Base-by-base conservation (phyloP, 2,888 invertebrate species). In the Ormyrus pomaceus region DNA sequence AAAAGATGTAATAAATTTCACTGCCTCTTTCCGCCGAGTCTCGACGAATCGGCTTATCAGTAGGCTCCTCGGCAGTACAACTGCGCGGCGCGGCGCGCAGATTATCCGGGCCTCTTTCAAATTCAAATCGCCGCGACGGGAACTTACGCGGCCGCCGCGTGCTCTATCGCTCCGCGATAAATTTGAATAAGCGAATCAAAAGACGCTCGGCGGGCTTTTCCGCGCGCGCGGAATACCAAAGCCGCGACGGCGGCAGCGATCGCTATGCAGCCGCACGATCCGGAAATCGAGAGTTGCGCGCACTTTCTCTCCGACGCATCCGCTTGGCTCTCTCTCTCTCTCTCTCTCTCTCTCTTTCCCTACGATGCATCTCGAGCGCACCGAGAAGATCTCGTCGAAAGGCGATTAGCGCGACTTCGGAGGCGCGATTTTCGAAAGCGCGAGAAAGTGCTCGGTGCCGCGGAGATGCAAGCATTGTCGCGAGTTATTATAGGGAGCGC, bases 261-360 rank as follows among this genome's bases (percentile, higher is more conserved):
- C 58, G 58, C 46, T 64, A 64, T 64, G 79, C 71, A 46, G 59
- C 51, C 46, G 50, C 72, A 19, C 58, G 64, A 77, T 75, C 76
- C 75, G 78, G 78, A 81, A 78, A 76, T 78, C 65, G 55, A 77
- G 73, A 69, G 65, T 59, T 48, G 76, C 61, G 56, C 19, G 19
- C 19, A 72, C 77, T 73, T 71, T 79, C 58, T 79, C 58, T 73
- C 73, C 48, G 50, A 10, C 46, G 13, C 50, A 34, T 34, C n/a
- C 45, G 46, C 46, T 11, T 65, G 58, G 10, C 65, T 13, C 51
- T 50, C n/a, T 65, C 9, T 10, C 5, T 65, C n/a, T 71, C 50
- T 70, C 70, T 10, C 59, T 59, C 8, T n/a, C 62, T 8, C 70
- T 71, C 59, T 58, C 71, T 48, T 6, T 19, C 1, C 7, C 50